Evolutionary conservation across 2,113 vertebrate species (phyloP).

Genomic region (Picathartes gymnocephalus): DNA sequence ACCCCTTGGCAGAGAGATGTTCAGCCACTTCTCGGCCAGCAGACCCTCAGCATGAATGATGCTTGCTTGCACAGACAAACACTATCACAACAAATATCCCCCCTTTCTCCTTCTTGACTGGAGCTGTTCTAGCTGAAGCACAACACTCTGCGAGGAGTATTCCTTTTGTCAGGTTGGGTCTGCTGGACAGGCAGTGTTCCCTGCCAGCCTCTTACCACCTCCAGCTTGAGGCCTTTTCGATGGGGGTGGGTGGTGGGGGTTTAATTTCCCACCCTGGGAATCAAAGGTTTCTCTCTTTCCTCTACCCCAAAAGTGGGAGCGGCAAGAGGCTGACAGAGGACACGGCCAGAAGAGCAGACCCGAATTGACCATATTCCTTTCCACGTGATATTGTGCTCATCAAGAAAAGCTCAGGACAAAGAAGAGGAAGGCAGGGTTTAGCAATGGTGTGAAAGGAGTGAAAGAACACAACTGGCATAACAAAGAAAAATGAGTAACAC

Average conservation of each 20-base stretch:
- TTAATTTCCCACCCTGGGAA: neutral
- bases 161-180: neutral
- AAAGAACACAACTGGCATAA: neutral
- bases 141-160: rapidly evolving
- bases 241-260: rapidly evolving
- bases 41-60: neutral
- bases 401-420: neutral
- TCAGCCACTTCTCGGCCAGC: neutral
- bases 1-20: neutral
- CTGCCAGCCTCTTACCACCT: neutral
- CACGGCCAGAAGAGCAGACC: neutral
- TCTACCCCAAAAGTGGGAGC: neutral
- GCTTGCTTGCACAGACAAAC: neutral
- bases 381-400: neutral
- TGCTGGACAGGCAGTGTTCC: rapidly evolving
- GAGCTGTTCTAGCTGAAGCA: neutral
- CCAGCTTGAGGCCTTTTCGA: neutral
- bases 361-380: neutral
- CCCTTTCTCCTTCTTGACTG: neutral
- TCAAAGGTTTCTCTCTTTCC: neutral
- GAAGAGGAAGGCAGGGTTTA: neutral
- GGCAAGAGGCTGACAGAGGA: neutral
- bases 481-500: neutral
- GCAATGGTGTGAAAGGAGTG: neutral
- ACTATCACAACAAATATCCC: rapidly evolving